A percentile compares a stretch with the other conserved stretches of the same genome.
phyloP scores from a whole-genome alignment of 1,140 invertebrate genomes.

The Pissodes strobi region DNA sequence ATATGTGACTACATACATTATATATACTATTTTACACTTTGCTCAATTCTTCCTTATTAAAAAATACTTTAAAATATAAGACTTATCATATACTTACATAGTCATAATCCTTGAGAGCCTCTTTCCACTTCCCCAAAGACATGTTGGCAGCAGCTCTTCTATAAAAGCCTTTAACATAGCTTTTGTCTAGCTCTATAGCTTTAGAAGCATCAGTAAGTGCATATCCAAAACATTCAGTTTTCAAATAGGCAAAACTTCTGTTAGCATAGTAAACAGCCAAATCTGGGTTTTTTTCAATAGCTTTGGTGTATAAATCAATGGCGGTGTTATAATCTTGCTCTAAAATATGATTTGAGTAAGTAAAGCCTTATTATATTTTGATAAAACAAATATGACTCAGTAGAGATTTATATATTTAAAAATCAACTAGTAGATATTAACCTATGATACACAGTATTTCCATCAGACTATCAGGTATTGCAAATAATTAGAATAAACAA shows the following conservation, averaged over 20 bases:
- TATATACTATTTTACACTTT: neutral
- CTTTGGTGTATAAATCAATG: conserved; percentile 88
- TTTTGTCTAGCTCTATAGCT: conserved; percentile 86
- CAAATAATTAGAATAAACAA: too few species aligned
- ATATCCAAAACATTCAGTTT: conserved; percentile 91
- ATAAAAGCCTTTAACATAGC: conserved; percentile 94
- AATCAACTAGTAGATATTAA: too few species aligned
- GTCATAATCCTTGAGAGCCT: conserved; percentile 96
- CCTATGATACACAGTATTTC: too few species aligned
- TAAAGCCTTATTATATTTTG: too few species aligned
- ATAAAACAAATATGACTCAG: too few species aligned
- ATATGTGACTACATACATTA: too few species aligned
- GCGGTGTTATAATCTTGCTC: conserved; percentile 89
- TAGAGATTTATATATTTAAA: too few species aligned
- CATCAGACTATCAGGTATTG: too few species aligned
- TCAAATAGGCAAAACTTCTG: conserved; percentile 92
- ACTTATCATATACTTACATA: conserved; percentile 74
- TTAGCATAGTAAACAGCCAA: conserved; percentile 90
- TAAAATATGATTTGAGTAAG: conserved; percentile 59
- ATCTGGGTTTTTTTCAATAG: conserved; percentile 84
- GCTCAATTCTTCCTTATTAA: neutral
- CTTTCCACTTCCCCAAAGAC: conserved; percentile 96
- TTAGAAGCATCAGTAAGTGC: conserved; percentile 90
- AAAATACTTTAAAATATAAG: neutral
- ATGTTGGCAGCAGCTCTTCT: conserved; percentile 94